A percentile compares a stretch with the other conserved stretches of the same genome.
Conservation (phyloP, 1,140 invertebrate genomes). For the Eulimnadia texana region DNA sequence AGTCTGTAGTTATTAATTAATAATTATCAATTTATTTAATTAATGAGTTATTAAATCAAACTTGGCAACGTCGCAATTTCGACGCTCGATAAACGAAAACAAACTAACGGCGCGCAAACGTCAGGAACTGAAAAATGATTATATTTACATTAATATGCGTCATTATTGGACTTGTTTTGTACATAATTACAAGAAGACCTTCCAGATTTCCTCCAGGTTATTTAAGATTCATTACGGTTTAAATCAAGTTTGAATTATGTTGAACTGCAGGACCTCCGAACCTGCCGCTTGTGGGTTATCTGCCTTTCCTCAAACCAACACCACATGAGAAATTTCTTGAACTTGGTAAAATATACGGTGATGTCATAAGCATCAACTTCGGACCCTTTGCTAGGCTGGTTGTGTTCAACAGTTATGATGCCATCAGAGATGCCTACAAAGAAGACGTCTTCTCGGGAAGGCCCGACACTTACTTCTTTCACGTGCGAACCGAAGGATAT, state of each 20-base stretch:
- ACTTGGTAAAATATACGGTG: constrained; percentile 15
- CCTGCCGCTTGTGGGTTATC: constrained; percentile 2
- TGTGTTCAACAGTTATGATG: constrained; percentile 11
- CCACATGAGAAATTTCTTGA: constrained; percentile 9
- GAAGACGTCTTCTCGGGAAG: constrained; percentile 15
- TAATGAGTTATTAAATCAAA: too few species aligned
- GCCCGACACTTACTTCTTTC: not conserved
- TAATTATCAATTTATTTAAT: too few species aligned
- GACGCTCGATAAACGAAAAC: too few species aligned
- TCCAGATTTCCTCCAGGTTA: not conserved
- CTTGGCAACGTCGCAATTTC: too few species aligned
- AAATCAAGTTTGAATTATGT: not conserved
- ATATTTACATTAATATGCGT: not conserved
- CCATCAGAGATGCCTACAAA: constrained; percentile 14
- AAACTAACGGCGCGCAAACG: too few species aligned
- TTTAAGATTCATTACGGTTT: not conserved
- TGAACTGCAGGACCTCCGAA: constrained; percentile 3
- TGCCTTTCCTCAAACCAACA: not conserved
- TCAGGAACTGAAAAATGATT: not conserved
- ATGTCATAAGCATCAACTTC: constrained; percentile 10
- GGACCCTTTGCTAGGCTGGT: constrained; percentile 10
- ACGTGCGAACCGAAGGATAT: not conserved
- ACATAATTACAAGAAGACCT: not conserved
- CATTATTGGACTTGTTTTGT: not conserved
- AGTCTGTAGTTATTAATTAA: too few species aligned